Percentiles rank a stretch among this genome's conserved stretches.
phyloP scores from a whole-genome alignment of 2,797 vertebrate genomes.

The Alosa sapidissima region DNA sequence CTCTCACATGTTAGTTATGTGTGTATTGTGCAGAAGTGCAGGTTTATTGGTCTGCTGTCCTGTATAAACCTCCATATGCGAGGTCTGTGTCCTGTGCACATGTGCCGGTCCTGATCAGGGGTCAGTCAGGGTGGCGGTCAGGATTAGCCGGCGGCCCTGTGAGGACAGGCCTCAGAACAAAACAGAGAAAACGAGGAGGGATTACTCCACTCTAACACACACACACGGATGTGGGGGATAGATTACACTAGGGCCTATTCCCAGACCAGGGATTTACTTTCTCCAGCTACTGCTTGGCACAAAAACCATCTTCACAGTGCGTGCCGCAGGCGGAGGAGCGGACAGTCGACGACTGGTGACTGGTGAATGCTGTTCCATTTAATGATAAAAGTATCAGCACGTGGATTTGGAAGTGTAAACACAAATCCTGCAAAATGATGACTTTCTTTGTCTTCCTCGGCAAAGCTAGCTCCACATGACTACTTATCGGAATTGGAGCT shows the following conservation, averaged over 20 bases:
- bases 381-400: not conserved
- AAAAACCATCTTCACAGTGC: not conserved
- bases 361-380: not conserved
- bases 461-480: not conserved
- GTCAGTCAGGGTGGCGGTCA: not conserved
- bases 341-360: too few relatives aligned
- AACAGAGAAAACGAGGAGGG: not conserved
- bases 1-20: not conserved
- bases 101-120: conserved; percentile 15
- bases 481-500: not conserved
- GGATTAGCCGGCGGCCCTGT: not conserved
- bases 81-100: not conserved
- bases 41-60: too few relatives aligned
- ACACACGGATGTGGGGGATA: not conserved
- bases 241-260: not conserved
- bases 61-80: not conserved
- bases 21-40: too few relatives aligned
- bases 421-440: not conserved
- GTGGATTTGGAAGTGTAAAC: not conserved
- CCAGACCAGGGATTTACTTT: conserved; percentile 3
- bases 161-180: conserved; percentile 9
- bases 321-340: not conserved
- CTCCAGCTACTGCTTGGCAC: not conserved
- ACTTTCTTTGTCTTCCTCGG: too few relatives aligned
- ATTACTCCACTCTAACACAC: not conserved